Conservation (phyloP, 2,797 vertebrate species). For the Poeciliopsis gracilis region DNA sequence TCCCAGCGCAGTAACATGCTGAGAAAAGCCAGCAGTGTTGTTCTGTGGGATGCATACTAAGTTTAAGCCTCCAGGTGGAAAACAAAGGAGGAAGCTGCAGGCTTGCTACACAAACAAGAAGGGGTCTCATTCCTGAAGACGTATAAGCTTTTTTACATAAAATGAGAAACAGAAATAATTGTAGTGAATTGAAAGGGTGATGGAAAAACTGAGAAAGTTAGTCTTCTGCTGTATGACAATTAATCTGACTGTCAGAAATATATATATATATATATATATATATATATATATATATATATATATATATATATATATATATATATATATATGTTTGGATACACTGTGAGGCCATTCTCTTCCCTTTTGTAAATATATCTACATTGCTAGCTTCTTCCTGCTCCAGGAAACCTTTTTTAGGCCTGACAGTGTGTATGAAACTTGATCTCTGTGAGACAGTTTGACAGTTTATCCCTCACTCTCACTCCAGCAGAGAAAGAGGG, state of each 20-base stretch:
- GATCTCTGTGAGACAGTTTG: slow-evolving; percentile 82
- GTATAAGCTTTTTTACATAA: slow-evolving; percentile 57
- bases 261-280: not conserved
- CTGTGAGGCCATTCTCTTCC: not conserved
- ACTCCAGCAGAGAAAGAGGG: slow-evolving; percentile 55
- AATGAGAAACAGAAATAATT: not conserved
- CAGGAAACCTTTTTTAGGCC: slow-evolving; percentile 26
- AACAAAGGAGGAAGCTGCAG: slow-evolving; percentile 53
- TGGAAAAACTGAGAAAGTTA: not conserved
- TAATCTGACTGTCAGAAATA: slow-evolving; percentile 27
- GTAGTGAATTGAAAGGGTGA: not conserved
- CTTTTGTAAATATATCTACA: slow-evolving; percentile 35
- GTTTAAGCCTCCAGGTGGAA: slow-evolving; percentile 39
- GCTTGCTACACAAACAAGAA: slow-evolving; percentile 63
- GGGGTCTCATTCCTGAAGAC: slow-evolving; percentile 66
- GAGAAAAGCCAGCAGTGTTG: slow-evolving; percentile 41
- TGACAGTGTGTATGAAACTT: slow-evolving; percentile 62
- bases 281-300: slow-evolving; percentile 7
- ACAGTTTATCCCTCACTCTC: slow-evolving; percentile 73
- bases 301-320: slow-evolving; percentile 1
- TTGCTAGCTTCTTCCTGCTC: slow-evolving; percentile 57
- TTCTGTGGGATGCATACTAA: slow-evolving; percentile 53
- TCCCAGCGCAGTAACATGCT: slow-evolving; percentile 38
- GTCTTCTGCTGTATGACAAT: slow-evolving; percentile 5
- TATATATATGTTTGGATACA: slow-evolving; percentile 7